phyloP scores from a whole-genome alignment of 2,888 invertebrate genomes.

The Hecatera dysodea region DNA sequence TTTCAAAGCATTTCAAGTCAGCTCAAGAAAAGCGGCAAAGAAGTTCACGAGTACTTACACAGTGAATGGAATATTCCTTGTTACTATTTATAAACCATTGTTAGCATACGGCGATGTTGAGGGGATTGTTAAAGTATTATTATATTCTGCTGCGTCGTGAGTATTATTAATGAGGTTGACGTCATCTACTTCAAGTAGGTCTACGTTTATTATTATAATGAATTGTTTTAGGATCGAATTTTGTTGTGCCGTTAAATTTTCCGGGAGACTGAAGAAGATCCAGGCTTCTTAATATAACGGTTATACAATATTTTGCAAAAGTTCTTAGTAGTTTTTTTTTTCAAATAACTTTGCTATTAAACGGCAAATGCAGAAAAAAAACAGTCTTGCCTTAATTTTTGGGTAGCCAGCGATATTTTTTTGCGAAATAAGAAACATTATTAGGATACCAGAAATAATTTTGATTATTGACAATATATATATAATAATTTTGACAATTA shows the following conservation, averaged over 20 bases:
- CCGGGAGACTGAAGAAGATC: no score
- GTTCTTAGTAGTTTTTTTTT: no score
- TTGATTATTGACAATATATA: no score
- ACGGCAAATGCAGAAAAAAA: no score
- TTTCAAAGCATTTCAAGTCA: slow-evolving; percentile 12
- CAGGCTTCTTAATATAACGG: no score
- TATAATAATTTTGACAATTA: no score
- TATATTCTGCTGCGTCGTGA: slow-evolving; percentile 44
- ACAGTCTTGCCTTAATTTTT: no score
- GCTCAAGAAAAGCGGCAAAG: slow-evolving; percentile 13
- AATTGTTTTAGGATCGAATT: slow-evolving; percentile 14
- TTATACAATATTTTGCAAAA: no score
- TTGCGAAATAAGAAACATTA: no score
- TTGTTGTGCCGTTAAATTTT: slow-evolving; percentile 2
- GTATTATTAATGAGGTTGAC: slow-evolving; percentile 47
- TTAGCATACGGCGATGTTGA: slow-evolving; percentile 27
- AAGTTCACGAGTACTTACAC: slow-evolving; percentile 5
- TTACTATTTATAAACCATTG: slow-evolving; percentile 27
- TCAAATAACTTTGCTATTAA: no score
- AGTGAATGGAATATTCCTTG: slow-evolving; percentile 33
- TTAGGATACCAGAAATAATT: no score
- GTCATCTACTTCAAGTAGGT: slow-evolving; percentile 15
- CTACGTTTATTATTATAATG: background rate
- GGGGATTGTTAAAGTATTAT: slow-evolving; percentile 41
- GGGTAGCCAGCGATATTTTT: no score